Conservation (phyloP, 2,797 vertebrate genomes). For the Bradypus variegatus region DNA sequence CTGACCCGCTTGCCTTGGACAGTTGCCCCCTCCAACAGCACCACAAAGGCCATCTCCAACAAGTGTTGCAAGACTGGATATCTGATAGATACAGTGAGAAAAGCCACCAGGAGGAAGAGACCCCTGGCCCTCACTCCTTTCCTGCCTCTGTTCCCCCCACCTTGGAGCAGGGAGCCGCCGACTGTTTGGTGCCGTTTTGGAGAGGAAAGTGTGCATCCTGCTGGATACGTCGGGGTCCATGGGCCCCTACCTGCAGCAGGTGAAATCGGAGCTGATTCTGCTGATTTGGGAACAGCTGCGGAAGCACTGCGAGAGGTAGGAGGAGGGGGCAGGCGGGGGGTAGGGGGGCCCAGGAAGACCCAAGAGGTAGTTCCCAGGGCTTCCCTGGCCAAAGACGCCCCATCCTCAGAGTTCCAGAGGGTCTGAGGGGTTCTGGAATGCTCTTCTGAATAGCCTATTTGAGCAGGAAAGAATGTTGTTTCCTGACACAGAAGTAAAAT, state of each 20-base stretch:
- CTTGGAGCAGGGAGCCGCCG: slow-evolving; percentile 76
- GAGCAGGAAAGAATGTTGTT: background rate
- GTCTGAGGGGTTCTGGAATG: background rate
- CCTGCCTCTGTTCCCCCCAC: background rate
- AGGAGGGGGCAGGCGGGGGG: background rate
- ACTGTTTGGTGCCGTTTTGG: slow-evolving; percentile 78
- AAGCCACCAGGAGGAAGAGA: background rate
- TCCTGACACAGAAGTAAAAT: background rate
- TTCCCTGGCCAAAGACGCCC: background rate
- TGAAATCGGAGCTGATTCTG: slow-evolving; percentile 74
- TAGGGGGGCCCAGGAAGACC: background rate
- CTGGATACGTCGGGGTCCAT: slow-evolving; percentile 83
- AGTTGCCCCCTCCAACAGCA: background rate
- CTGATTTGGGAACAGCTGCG: slow-evolving; percentile 85
- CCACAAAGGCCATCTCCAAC: background rate
- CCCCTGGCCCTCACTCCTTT: background rate
- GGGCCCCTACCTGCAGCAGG: slow-evolving; percentile 66
- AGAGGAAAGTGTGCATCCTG: slow-evolving; percentile 78
- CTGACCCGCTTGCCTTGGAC: background rate
- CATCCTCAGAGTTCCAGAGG: background rate
- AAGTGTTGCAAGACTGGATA: background rate
- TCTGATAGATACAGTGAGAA: background rate
- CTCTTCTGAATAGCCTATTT: background rate
- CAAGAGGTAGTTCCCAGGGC: background rate
- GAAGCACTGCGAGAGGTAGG: slow-evolving; percentile 70